These are phyloP conservation scores for Euglossa dilemma DNA, from an alignment of 1,140 invertebrate species.

Conservation along the genomic window DNA sequence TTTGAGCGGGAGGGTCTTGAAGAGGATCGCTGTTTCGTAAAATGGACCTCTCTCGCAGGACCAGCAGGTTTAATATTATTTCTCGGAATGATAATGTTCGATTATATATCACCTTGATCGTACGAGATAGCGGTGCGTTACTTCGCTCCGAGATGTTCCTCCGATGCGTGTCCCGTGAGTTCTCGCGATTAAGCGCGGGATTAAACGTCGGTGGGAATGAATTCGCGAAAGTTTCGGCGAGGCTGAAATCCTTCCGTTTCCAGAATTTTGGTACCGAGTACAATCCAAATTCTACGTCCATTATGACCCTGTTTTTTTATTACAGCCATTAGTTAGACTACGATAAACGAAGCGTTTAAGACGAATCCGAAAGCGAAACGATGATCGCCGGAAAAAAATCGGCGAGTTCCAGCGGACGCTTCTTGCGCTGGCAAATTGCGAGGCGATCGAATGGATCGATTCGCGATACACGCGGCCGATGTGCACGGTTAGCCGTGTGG, in stretches of 20 bases:
- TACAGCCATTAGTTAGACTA: background rate
- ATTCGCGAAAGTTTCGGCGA: no score
- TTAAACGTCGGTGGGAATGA: no score
- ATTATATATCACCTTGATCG: background rate
- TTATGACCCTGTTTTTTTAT: background rate
- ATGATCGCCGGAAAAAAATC: constrained; percentile 6
- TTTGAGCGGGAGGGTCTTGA: constrained; percentile 12
- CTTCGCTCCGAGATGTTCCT: background rate
- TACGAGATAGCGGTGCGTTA: background rate
- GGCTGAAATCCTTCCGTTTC: no score
- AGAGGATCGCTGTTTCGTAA: background rate
- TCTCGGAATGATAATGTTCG: background rate
- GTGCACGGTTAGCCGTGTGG: background rate
- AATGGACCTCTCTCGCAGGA: background rate
- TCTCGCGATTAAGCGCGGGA: no score
- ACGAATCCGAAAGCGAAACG: background rate
- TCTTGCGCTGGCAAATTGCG: constrained; percentile 36
- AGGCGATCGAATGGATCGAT: constrained; percentile 43
- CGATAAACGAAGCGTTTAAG: background rate
- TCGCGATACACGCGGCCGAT: background rate
- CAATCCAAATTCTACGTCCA: background rate
- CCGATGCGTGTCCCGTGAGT: no score
- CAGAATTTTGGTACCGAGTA: background rate
- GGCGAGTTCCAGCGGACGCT: constrained; percentile 15
- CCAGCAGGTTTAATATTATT: background rate